These are phyloP conservation scores for Sparus aurata DNA, from an alignment of 2,797 vertebrate species.

Conservation along the genomic window DNA sequence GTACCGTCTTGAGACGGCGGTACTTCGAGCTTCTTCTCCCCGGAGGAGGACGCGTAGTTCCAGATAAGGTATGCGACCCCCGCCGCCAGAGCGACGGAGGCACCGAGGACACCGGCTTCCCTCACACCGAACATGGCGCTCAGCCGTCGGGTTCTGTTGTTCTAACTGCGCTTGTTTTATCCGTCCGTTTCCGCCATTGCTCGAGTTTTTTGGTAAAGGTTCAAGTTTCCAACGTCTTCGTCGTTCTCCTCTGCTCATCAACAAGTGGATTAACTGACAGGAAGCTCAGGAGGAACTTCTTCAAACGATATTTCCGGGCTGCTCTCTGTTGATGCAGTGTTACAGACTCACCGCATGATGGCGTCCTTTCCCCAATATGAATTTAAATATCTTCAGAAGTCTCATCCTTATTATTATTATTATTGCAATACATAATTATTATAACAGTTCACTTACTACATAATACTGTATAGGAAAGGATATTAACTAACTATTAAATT, in stretches of 20 bases:
- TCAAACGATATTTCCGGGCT: constrained; percentile 61
- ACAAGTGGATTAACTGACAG: constrained; percentile 83
- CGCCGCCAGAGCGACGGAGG: constrained; percentile 74
- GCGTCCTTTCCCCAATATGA: not conserved
- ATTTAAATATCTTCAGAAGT: no score
- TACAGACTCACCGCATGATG: not conserved
- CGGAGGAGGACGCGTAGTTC: constrained; percentile 58
- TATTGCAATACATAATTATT: no score
- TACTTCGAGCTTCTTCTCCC: not conserved
- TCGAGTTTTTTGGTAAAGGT: fast-evolving
- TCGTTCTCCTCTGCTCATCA: constrained; percentile 59
- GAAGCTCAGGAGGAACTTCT: constrained; percentile 62
- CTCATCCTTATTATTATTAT: no score
- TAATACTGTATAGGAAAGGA: no score
- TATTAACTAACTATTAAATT: no score
- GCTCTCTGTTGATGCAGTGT: constrained; percentile 41
- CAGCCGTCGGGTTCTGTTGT: not conserved
- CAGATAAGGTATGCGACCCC: constrained; percentile 81
- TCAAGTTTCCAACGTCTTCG: not conserved
- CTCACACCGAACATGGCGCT: constrained; percentile 75
- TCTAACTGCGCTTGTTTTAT: not conserved
- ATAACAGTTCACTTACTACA: no score
- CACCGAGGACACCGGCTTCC: constrained; percentile 71
- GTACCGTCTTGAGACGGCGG: not conserved
- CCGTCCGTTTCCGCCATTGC: constrained; percentile 19